These are phyloP conservation scores for Dasypus novemcinctus DNA, from an alignment of 2,113 vertebrate genomes.

Conservation along the genomic window DNA sequence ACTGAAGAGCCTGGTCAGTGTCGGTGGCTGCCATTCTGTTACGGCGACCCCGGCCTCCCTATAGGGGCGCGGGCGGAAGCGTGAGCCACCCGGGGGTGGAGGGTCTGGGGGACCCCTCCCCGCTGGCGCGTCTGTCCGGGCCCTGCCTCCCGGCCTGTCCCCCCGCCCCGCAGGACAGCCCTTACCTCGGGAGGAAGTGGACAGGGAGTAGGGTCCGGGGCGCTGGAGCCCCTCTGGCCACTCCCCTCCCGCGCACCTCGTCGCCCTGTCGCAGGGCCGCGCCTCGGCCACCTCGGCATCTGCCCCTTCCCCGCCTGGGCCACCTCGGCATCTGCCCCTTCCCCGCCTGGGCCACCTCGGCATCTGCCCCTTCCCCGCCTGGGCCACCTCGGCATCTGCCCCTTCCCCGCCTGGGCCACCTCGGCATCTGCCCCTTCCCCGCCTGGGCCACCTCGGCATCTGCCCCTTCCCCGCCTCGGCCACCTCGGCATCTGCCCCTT, in stretches of 20 bases:
- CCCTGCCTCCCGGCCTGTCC: background rate
- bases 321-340: too few relatives aligned
- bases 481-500: too few relatives aligned
- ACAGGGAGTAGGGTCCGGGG: background rate
- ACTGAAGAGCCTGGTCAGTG: background rate
- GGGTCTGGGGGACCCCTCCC: background rate
- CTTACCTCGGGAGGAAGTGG: accelerated
- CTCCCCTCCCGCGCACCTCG: accelerated
- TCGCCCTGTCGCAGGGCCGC: background rate
- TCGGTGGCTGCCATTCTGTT: background rate
- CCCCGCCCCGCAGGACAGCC: background rate
- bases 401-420: background rate
- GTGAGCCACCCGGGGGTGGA: background rate
- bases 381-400: too few relatives aligned
- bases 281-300: background rate
- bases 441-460: background rate
- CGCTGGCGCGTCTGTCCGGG: background rate
- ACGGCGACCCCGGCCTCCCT: background rate
- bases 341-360: background rate
- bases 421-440: background rate
- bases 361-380: background rate
- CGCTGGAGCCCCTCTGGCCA: background rate
- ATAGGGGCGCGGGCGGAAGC: background rate
- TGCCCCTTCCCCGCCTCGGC: background rate
- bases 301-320: background rate